Conservation (phyloP, 2,113 vertebrate genomes). For the Oncorhynchus mykiss region DNA sequence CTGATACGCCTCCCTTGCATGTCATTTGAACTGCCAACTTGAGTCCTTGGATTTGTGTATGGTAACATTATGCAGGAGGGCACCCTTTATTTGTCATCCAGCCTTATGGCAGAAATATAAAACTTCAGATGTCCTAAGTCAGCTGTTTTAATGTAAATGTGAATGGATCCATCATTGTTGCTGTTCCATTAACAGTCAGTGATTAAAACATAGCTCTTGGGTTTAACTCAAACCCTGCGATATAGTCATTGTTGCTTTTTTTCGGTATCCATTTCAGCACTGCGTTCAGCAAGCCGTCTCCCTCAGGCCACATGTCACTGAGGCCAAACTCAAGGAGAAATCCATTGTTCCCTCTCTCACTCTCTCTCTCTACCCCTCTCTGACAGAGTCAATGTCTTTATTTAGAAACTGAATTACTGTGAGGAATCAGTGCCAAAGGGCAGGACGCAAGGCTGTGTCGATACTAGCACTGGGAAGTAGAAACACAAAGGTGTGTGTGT, state of each 20-base stretch:
- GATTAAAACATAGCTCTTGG: conserved; percentile 13
- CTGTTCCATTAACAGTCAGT: conserved; percentile 14
- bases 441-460: conserved; percentile 21
- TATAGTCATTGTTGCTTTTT: conserved; percentile 20
- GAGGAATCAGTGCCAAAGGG: conserved; percentile 23
- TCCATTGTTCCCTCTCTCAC: not conserved
- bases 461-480: conserved; percentile 28
- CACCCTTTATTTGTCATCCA: not conserved
- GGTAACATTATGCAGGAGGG: not conserved
- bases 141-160: conserved; percentile 16
- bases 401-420: conserved; percentile 34
- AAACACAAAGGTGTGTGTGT: not conserved
- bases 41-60: too few relatives aligned
- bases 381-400: conserved; percentile 31
- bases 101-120: not conserved
- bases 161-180: not conserved
- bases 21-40: too few relatives aligned
- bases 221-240: conserved; percentile 16
- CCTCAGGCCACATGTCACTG: conserved; percentile 22
- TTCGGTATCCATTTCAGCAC: conserved; percentile 32
- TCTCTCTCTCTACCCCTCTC: not conserved
- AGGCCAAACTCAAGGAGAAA: conserved; percentile 23
- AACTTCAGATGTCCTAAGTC: not conserved
- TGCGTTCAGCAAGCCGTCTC: conserved; percentile 12
- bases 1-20: too few relatives aligned